These are phyloP conservation scores for Coleophora flavipennella DNA, from an alignment of 2,888 invertebrate genomes.

Conservation along the genomic window DNA sequence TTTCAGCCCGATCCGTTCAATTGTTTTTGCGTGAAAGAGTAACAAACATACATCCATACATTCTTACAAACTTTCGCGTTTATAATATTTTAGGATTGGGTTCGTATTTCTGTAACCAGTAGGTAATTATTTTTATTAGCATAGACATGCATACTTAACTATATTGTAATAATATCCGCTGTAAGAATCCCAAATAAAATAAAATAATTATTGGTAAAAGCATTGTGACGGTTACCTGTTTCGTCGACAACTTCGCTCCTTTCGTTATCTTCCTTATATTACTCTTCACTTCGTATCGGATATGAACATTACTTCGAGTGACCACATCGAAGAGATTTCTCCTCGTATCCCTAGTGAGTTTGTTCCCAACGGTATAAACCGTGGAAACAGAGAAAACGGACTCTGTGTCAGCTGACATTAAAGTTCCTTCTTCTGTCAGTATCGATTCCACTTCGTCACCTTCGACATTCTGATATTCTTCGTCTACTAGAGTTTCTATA, in stretches of 20 bases:
- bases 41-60: too few species aligned
- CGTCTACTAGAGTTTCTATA: conserved; percentile 56
- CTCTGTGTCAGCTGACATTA: conserved; percentile 53
- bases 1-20: too few species aligned
- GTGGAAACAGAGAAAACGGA: conserved; percentile 58
- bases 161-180: too few species aligned
- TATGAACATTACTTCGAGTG: conserved; percentile 51
- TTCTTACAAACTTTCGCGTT: too few species aligned
- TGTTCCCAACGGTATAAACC: conserved; percentile 47
- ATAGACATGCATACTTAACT: too few species aligned
- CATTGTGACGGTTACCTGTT: too few species aligned
- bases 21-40: too few species aligned
- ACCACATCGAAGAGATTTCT: conserved; percentile 62
- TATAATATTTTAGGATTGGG: too few species aligned
- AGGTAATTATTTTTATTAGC: too few species aligned
- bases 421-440: conserved; percentile 53
- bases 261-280: conserved; percentile 61
- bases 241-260: conserved; percentile 60
- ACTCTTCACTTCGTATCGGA: conserved; percentile 50
- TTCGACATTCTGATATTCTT: conserved; percentile 62
- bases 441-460: conserved; percentile 54
- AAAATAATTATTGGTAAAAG: neutral
- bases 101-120: too few species aligned
- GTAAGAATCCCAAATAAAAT: too few species aligned
- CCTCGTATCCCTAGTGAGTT: conserved; percentile 47